Percentiles rank a stretch among this genome's conserved stretches.
Evolutionary conservation across 2,113 vertebrate genomes (phyloP).

Genomic region (Nyctibius bracteatus): DNA sequence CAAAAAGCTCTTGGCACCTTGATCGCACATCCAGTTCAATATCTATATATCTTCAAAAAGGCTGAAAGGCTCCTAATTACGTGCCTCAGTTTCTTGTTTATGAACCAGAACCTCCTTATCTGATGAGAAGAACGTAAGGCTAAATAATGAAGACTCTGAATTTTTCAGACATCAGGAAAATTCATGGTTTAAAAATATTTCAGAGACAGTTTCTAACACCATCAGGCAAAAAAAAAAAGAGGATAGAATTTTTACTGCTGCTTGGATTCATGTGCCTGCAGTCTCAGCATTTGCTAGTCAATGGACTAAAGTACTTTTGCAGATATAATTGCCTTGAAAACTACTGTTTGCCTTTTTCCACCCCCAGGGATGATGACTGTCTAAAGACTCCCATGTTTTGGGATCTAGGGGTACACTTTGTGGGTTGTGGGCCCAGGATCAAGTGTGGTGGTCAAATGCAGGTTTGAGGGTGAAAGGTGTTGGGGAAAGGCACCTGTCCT

Average conservation of each 20-base stretch:
- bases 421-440: neutral
- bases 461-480: neutral
- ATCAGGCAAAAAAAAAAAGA: neutral
- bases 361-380: neutral
- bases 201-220: neutral
- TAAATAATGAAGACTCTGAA: neutral
- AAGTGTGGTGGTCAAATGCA: accelerated
- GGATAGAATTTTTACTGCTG: neutral
- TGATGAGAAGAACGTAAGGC: neutral
- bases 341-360: neutral
- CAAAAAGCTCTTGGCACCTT: neutral
- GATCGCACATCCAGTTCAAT: neutral
- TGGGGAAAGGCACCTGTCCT: neutral
- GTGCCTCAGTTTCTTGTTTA: neutral
- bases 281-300: neutral
- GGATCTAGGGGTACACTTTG: neutral
- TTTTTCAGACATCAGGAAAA: neutral
- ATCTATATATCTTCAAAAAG: neutral
- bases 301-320: neutral
- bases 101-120: neutral
- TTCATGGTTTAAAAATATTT: neutral
- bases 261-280: neutral
- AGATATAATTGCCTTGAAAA: neutral
- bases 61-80: neutral
- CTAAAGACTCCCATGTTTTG: neutral